These are phyloP conservation scores for Epizoanthus scotinus DNA, from an alignment of 92 coral and sea anemone species.

Conservation along the genomic window DNA sequence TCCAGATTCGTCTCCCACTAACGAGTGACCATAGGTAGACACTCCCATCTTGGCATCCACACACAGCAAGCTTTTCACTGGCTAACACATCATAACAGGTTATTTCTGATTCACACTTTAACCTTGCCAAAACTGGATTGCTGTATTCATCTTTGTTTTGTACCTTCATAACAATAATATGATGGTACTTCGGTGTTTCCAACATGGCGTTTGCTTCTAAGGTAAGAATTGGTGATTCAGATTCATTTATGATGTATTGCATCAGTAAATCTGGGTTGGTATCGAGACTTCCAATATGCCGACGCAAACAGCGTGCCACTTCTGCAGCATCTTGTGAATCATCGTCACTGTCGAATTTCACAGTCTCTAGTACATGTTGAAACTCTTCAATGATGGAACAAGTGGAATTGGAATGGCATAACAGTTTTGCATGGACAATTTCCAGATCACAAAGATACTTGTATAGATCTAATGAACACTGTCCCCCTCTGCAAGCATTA, in stretches of 20 bases:
- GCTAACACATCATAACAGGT: slow-evolving; percentile 47
- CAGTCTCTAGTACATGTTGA: slow-evolving; percentile 11
- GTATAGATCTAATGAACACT: background rate
- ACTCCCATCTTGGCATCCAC: slow-evolving; percentile 52
- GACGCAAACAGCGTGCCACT: slow-evolving; percentile 47
- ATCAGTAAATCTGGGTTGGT: slow-evolving; percentile 49
- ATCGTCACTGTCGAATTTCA: slow-evolving; percentile 13
- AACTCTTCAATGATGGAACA: slow-evolving; percentile 55
- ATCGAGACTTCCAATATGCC: slow-evolving; percentile 34
- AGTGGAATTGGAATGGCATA: background rate
- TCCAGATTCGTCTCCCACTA: slow-evolving; percentile 45
- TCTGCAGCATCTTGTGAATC: slow-evolving; percentile 45
- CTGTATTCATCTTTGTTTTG: slow-evolving; percentile 38
- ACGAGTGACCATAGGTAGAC: slow-evolving; percentile 55
- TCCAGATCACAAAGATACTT: slow-evolving; percentile 20
- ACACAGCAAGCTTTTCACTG: slow-evolving; percentile 37
- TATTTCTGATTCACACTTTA: slow-evolving; percentile 40
- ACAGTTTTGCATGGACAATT: slow-evolving; percentile 2
- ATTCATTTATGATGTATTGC: slow-evolving; percentile 54
- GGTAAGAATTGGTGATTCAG: slow-evolving; percentile 39
- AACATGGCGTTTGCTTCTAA: slow-evolving; percentile 41
- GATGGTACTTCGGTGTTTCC: slow-evolving; percentile 32
- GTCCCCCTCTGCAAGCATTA: background rate
- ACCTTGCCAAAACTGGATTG: slow-evolving; percentile 45
- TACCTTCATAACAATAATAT: slow-evolving; percentile 41